Evolutionary conservation across 2,113 vertebrate genomes (phyloP).

Genomic region (Crotalus viridis): DNA sequence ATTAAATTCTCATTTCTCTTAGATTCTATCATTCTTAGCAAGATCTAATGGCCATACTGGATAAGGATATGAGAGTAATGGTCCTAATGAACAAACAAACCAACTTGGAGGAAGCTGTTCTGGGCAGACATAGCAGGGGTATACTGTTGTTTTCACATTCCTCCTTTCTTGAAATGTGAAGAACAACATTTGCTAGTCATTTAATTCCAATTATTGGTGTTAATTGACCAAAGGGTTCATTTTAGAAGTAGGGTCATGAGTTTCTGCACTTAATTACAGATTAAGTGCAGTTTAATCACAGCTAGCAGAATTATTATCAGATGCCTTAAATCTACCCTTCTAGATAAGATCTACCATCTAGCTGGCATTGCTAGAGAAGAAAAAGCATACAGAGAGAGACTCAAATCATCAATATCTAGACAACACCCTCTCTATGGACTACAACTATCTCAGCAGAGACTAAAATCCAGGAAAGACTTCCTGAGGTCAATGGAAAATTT

Average conservation of each 20-base stretch:
- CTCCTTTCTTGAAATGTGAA: background rate
- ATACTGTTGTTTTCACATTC: background rate
- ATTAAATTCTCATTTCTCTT: background rate
- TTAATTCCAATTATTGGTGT: background rate
- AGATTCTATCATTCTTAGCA: background rate
- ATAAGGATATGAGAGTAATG: background rate
- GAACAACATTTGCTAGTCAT: background rate
- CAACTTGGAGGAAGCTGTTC: background rate
- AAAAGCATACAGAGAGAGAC: background rate
- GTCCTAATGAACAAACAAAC: background rate
- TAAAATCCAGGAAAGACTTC: background rate
- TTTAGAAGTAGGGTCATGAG: background rate
- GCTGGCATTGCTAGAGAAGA: background rate
- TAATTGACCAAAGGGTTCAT: background rate
- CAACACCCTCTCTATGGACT: background rate
- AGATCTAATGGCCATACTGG: background rate
- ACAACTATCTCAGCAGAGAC: background rate
- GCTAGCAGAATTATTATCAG: background rate
- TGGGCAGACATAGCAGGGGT: background rate
- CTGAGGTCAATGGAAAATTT: too few species aligned
- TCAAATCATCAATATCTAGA: background rate
- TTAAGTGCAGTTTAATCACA: background rate
- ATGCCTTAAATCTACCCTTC: background rate
- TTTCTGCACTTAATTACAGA: background rate
- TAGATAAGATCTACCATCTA: too few species aligned